These are phyloP conservation scores for Tyrophagus putrescentiae DNA, from an alignment of 1,140 invertebrate species.

Conservation along the genomic window DNA sequence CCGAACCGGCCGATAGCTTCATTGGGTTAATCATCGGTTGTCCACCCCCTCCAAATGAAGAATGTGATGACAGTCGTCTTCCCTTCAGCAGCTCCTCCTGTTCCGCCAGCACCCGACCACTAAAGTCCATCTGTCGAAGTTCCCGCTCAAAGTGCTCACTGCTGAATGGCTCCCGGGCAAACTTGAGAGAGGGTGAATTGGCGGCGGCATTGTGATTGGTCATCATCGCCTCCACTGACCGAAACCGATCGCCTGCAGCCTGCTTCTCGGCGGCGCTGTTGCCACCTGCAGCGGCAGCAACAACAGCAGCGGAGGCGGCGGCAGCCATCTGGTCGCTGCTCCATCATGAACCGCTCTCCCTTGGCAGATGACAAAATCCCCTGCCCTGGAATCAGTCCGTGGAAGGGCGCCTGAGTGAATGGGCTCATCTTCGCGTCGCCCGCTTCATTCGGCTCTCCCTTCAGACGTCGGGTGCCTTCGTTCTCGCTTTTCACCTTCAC, in stretches of 20 bases:
- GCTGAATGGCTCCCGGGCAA: constrained; percentile 27
- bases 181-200: background rate
- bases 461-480: background rate
- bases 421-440: too few relatives aligned
- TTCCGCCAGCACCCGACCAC: too few relatives aligned
- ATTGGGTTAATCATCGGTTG: too few relatives aligned
- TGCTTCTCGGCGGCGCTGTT: background rate
- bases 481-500: too few relatives aligned
- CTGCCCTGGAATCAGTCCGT: too few relatives aligned
- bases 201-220: background rate
- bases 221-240: background rate
- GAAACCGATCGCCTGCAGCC: background rate
- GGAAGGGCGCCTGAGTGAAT: too few relatives aligned
- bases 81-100: background rate
- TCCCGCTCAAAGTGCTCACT: constrained; percentile 29
- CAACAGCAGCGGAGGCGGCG: background rate
- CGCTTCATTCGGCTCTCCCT: background rate
- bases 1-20: constrained; percentile 16
- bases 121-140: constrained; percentile 22
- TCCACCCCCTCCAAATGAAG: background rate
- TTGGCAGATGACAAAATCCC: background rate
- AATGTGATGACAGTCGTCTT: background rate
- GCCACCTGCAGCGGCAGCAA: background rate
- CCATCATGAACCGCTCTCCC: background rate
- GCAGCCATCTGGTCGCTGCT: background rate